Conservation (phyloP, 2,888 invertebrate species). For the Sarcophaga rosellei region DNA sequence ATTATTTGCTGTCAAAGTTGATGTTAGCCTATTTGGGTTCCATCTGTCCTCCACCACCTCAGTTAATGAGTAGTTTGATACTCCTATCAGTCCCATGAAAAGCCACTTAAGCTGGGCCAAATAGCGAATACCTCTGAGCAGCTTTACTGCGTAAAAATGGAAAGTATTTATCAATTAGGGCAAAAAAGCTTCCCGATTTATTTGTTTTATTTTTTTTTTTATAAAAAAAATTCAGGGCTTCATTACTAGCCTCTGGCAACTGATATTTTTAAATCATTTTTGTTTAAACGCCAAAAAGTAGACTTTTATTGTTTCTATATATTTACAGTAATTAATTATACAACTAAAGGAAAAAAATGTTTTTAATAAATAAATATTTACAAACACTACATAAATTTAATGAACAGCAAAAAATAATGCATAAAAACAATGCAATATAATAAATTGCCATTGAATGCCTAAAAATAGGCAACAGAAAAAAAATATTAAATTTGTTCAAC, state of each 20-base stretch:
- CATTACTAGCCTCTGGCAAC: not conserved
- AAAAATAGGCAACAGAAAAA: slow-evolving; percentile 68
- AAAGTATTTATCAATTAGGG: no score
- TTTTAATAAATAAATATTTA: slow-evolving; percentile 22
- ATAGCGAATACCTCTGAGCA: no score
- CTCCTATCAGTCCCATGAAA: no score
- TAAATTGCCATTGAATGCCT: slow-evolving; percentile 63
- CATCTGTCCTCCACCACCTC: no score
- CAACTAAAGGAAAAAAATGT: slow-evolving; percentile 1
- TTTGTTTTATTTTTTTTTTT: not conserved
- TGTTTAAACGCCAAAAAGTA: slow-evolving; percentile 31
- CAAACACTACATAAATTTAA: slow-evolving; percentile 18
- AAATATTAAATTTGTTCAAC: not conserved
- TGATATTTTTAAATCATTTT: not conserved
- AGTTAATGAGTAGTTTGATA: no score
- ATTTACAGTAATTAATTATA: slow-evolving; percentile 22
- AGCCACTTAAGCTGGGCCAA: no score
- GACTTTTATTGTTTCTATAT: slow-evolving; percentile 25
- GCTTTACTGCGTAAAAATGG: no score
- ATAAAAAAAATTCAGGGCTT: not conserved
- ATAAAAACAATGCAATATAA: slow-evolving; percentile 22
- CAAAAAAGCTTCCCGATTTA: no score
- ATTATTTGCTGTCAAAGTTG: no score
- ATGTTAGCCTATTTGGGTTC: no score
- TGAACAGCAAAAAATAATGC: slow-evolving; percentile 18